Percentiles rank a stretch among this genome's conserved stretches.
These are phyloP conservation scores for Brachyopa scutellaris DNA, from an alignment of 2,888 invertebrate species.

Conservation along the genomic window DNA sequence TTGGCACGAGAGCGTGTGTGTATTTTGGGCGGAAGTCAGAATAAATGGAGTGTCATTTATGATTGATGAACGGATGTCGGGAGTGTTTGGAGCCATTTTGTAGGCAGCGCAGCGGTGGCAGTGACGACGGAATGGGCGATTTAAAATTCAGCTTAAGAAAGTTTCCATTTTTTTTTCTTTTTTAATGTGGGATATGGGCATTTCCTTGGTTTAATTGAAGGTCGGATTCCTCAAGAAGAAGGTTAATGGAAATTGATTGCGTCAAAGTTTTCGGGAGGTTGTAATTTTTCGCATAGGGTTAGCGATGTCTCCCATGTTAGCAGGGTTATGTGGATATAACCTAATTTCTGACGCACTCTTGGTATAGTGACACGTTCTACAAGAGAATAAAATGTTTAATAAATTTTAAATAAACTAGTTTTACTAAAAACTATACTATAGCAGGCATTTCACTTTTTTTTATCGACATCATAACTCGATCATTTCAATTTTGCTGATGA, in stretches of 20 bases:
- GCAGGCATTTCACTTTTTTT: too few species aligned
- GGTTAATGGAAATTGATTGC: conserved; percentile 46
- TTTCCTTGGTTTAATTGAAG: conserved; percentile 35
- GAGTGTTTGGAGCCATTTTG: conserved; percentile 12
- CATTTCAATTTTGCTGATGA: too few species aligned
- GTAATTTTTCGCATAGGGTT: not conserved
- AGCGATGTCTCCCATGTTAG: too few species aligned
- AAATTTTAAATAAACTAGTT: too few species aligned
- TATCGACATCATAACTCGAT: too few species aligned
- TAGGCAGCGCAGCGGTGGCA: not conserved
- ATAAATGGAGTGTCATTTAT: conserved; percentile 69
- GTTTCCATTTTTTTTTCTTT: too few species aligned
- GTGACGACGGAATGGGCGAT: conserved; percentile 2
- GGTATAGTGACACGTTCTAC: too few species aligned
- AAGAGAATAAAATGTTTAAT: too few species aligned
- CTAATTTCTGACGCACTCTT: too few species aligned
- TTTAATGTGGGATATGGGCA: conserved; percentile 2
- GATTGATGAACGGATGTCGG: conserved; percentile 56
- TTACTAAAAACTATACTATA: too few species aligned
- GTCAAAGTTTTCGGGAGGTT: not conserved
- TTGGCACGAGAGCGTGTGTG: conserved; percentile 3
- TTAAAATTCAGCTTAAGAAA: conserved; percentile 31
- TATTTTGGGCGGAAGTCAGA: conserved; percentile 33
- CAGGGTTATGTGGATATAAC: too few species aligned
- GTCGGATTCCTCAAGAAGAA: conserved; percentile 2